Evolutionary conservation across 2,113 vertebrate genomes (phyloP), one percentile per base, ranked within the genome.

Genomic region (Mirza zaza): DNA sequence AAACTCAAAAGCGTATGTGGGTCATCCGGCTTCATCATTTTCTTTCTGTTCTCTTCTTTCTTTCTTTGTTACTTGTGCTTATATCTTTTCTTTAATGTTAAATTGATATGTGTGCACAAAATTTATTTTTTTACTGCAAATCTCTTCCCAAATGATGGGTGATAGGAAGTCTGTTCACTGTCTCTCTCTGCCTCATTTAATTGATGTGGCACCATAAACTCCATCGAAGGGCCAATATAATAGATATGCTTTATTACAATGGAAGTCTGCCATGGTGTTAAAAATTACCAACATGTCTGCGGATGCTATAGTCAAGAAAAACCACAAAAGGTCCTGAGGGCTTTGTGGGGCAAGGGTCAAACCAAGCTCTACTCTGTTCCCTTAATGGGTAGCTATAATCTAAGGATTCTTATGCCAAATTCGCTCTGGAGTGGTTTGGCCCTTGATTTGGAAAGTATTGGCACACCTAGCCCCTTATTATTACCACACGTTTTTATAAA

Each of bases 31-130:
- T 63, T 70, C 29, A 63, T 52, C 14, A 39, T 80, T 67, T 75
- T 63, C 45, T 36, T 36, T 12, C 76, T 87, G 1, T n/a, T 71
- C 36, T 75, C 21, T 2, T 25, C 18, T 48, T 34, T 6, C 27
- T 84, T 67, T 86, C 15, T 48, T 86, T 84, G 76, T 63, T 1
- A 59, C 87, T 94, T 96, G 52, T 12, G 90, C 29, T n/a, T 85
- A 77, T 32, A 2, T 92, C 97, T 59, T 95, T 94, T 32, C 61
- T 97, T 97, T 94, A 83, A 97, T 96, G 68, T 67, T 91, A 81
- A 97, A 36, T 20, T 97, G 45, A 21, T 45, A 92, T 45, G 25
- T 86, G 6, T 96, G 85, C 75, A 97, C 94, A 29, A 77, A 82
- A 34, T 94, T 90, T 85, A 87, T 52, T 36, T 0, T 76, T 95